Conservation (phyloP, 2,797 vertebrate species). For the Lacerta viridis region DNA sequence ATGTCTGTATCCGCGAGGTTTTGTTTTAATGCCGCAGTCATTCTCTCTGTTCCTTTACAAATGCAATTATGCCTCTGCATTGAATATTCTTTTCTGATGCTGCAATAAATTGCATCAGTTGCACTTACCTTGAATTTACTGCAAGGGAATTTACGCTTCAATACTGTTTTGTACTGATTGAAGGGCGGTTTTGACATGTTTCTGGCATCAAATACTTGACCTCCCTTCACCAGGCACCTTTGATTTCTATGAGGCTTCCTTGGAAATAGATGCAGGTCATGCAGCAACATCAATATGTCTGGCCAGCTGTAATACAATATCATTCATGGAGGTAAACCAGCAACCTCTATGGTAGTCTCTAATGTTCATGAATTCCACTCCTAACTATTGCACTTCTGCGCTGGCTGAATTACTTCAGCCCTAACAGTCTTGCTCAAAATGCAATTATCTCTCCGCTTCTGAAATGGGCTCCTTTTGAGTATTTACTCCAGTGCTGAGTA, state of each 20-base stretch:
- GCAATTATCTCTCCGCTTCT: constrained; percentile 34
- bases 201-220: constrained; percentile 2
- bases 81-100: background rate
- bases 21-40: constrained; percentile 16
- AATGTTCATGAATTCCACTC: constrained; percentile 20
- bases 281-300: background rate
- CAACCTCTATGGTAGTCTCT: background rate
- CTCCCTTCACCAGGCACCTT: background rate
- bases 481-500: background rate
- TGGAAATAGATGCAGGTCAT: background rate
- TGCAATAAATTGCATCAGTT: background rate
- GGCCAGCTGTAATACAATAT: background rate
- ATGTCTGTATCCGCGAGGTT: background rate
- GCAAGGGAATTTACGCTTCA: constrained; percentile 22
- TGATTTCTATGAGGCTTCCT: background rate
- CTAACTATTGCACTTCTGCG: constrained; percentile 43
- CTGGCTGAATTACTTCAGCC: constrained; percentile 47
- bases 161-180: constrained; percentile 5
- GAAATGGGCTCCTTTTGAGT: constrained; percentile 44
- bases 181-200: background rate
- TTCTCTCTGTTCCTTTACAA: constrained; percentile 35
- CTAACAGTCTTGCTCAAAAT: constrained; percentile 53
- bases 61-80: constrained; percentile 27
- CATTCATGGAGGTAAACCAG: background rate
- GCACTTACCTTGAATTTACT: constrained; percentile 16